These are phyloP conservation scores for Hoplodrina blanda DNA, from an alignment of 2,888 invertebrate species.

Conservation along the genomic window DNA sequence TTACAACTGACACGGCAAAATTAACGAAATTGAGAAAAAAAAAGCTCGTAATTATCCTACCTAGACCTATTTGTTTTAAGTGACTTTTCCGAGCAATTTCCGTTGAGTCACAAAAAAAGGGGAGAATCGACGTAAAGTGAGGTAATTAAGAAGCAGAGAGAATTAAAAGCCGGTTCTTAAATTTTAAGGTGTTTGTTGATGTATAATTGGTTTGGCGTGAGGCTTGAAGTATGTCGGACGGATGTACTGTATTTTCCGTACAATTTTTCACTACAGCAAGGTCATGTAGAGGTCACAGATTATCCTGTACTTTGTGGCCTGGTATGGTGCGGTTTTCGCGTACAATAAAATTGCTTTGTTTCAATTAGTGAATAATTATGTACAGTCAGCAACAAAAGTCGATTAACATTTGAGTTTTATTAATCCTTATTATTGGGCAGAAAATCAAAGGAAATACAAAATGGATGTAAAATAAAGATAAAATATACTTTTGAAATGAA, in stretches of 20 bases:
- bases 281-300: conserved; percentile 13
- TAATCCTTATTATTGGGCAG: too few relatives aligned
- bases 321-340: conserved; percentile 19
- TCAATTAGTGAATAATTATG: conserved; percentile 16
- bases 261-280: conserved; percentile 17
- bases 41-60: conserved; percentile 79
- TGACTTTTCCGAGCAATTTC: conserved; percentile 86
- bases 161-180: conserved; percentile 67
- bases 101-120: conserved; percentile 77
- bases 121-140: conserved; percentile 72
- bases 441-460: too few relatives aligned
- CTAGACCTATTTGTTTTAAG: conserved; percentile 81
- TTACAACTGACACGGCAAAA: conserved; percentile 67
- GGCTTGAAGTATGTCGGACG: conserved; percentile 27
- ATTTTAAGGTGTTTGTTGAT: conserved; percentile 59
- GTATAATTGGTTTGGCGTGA: conserved; percentile 56
- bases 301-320: conserved; percentile 7
- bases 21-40: conserved; percentile 72
- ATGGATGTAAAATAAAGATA: too few relatives aligned
- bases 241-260: neutral
- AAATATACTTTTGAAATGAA: too few relatives aligned
- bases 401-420: too few relatives aligned
- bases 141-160: conserved; percentile 83
- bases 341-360: conserved; percentile 13
- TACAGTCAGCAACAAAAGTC: too few relatives aligned